phyloP scores from a whole-genome alignment of 1,140 invertebrate species.

The Drosophila sechellia region DNA sequence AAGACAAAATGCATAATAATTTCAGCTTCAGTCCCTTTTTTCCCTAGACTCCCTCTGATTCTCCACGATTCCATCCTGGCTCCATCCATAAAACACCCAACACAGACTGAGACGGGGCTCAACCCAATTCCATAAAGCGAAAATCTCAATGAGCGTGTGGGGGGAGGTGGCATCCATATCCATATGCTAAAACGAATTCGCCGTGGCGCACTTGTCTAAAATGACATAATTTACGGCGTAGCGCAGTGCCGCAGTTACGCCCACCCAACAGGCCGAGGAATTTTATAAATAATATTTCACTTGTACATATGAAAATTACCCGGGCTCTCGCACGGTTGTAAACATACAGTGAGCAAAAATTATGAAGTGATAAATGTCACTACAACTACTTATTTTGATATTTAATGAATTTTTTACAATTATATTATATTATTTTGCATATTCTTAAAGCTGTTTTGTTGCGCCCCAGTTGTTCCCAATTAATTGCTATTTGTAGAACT shows the following conservation, averaged over 20 bases:
- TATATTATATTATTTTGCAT: no score
- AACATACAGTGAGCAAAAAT: conserved; percentile 23
- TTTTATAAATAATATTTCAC: conserved; percentile 83
- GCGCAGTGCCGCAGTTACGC: conserved; percentile 74
- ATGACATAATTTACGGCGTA: conserved; percentile 81
- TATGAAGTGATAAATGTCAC: not conserved
- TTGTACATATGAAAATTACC: conserved; percentile 75
- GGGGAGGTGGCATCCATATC: conserved; percentile 25
- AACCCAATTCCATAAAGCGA: conserved; percentile 77
- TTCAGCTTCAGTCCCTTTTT: conserved; percentile 16
- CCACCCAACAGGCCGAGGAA: conserved; percentile 77
- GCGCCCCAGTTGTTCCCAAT: no score
- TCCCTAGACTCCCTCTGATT: conserved; percentile 1
- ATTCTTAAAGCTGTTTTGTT: not conserved
- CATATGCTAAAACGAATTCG: conserved; percentile 63
- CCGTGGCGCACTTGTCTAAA: conserved; percentile 75
- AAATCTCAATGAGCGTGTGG: conserved; percentile 47
- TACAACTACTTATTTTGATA: no score
- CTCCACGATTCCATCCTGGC: not conserved
- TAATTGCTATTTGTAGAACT: not conserved
- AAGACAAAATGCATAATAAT: conserved; percentile 76
- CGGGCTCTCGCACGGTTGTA: conserved; percentile 22
- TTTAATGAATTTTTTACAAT: no score
- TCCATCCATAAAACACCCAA: conserved; percentile 5
- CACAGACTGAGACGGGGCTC: conserved; percentile 43